Conservation (phyloP, 2,797 vertebrate species). For the Sebastes iracundus region DNA sequence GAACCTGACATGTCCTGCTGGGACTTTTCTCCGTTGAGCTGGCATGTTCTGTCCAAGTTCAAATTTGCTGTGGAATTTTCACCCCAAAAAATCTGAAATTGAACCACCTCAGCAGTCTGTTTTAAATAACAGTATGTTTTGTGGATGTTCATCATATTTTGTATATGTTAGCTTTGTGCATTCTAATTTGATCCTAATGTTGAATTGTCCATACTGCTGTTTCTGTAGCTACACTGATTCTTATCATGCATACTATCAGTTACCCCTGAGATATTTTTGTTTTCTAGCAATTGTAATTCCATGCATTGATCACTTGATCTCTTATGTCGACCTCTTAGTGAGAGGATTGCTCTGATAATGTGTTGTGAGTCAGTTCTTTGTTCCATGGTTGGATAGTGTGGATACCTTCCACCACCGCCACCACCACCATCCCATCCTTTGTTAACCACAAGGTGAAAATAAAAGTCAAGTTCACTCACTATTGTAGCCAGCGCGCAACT, state of each 20-base stretch:
- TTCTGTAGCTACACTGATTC: background rate
- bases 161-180: background rate
- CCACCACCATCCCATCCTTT: background rate
- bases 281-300: background rate
- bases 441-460: background rate
- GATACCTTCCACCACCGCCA: background rate
- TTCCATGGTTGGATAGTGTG: background rate
- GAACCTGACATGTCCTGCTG: background rate
- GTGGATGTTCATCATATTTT: background rate
- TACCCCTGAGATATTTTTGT: background rate
- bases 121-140: background rate
- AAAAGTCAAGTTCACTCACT: background rate
- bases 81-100: background rate
- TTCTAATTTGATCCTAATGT: background rate
- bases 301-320: background rate
- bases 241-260: background rate
- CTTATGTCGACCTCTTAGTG: background rate
- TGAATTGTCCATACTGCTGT: background rate
- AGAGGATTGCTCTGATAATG: background rate
- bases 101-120: background rate
- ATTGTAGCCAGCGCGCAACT: background rate
- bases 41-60: background rate
- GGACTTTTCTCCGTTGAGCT: background rate
- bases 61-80: background rate
- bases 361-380: constrained; percentile 5